Evolutionary conservation across 2,113 vertebrate genomes (phyloP).

Genomic region (Anseranas semipalmata): DNA sequence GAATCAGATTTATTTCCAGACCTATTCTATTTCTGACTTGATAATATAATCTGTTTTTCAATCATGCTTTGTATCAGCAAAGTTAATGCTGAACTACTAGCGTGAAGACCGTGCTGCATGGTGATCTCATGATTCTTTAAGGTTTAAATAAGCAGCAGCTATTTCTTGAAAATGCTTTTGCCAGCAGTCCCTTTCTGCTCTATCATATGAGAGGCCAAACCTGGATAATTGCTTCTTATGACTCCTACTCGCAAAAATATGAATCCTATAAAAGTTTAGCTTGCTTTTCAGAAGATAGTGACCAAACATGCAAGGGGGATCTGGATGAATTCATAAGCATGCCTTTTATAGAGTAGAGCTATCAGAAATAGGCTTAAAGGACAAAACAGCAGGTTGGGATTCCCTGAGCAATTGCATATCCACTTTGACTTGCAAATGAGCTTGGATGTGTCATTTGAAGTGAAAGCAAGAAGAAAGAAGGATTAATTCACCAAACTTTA

Average conservation of each 20-base stretch:
- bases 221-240: background rate
- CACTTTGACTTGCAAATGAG: background rate
- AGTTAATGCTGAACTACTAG: background rate
- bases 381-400: background rate
- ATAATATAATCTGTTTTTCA: slow-evolving; percentile 20
- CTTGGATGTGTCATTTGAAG: background rate
- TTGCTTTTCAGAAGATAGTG: background rate
- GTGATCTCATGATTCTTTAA: background rate
- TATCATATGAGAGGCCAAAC: background rate
- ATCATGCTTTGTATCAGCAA: background rate
- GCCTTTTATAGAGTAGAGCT: background rate
- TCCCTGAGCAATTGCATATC: background rate
- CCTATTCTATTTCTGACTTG: background rate
- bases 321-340: background rate
- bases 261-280: background rate
- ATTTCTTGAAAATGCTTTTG: background rate
- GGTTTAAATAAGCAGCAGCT: background rate
- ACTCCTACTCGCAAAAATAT: background rate
- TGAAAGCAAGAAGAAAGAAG: background rate
- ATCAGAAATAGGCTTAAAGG: background rate
- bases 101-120: background rate
- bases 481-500: background rate
- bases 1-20: background rate
- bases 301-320: background rate
- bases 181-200: background rate